A percentile compares a stretch with the other conserved stretches of the same genome.
Evolutionary conservation across 2,797 vertebrate species (phyloP).

Genomic region (Rhadinocentrus ornatus): DNA sequence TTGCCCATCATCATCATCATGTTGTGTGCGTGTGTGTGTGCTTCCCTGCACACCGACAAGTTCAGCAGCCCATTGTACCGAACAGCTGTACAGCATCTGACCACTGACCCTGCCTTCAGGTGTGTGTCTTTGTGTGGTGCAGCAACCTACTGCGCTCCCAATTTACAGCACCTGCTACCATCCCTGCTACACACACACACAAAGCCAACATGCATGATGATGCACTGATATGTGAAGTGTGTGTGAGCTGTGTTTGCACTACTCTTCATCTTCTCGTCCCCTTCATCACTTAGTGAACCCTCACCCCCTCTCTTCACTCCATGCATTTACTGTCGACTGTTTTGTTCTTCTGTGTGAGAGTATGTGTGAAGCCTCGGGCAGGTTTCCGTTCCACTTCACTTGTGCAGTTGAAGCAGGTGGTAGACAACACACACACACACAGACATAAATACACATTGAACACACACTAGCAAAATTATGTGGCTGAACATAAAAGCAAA

Average conservation of each 20-base stretch:
- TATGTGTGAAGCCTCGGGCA: constrained; percentile 63
- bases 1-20: too few species aligned
- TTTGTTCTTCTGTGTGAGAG: constrained; percentile 45
- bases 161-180: constrained; percentile 63
- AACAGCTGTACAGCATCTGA: constrained; percentile 64
- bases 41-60: constrained; percentile 24
- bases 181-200: constrained; percentile 11
- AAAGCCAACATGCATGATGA: background rate
- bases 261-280: constrained; percentile 35
- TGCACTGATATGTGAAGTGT: background rate
- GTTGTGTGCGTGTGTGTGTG: constrained; percentile 9
- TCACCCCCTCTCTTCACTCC: constrained; percentile 9
- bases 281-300: constrained; percentile 14
- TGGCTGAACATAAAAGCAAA: constrained; percentile 40
- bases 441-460: constrained; percentile 17
- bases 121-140: constrained; percentile 14
- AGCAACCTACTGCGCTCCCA: constrained; percentile 38
- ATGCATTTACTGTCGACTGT: constrained; percentile 46
- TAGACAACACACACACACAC: constrained; percentile 41
- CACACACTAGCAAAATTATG: constrained; percentile 40
- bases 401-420: constrained; percentile 72
- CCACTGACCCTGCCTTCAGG: constrained; percentile 58
- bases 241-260: constrained; percentile 11
- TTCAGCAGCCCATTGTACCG: constrained; percentile 33
- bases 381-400: constrained; percentile 75